Evolutionary conservation across 2,888 invertebrate species (phyloP).

Genomic region (Molanna angustata): DNA sequence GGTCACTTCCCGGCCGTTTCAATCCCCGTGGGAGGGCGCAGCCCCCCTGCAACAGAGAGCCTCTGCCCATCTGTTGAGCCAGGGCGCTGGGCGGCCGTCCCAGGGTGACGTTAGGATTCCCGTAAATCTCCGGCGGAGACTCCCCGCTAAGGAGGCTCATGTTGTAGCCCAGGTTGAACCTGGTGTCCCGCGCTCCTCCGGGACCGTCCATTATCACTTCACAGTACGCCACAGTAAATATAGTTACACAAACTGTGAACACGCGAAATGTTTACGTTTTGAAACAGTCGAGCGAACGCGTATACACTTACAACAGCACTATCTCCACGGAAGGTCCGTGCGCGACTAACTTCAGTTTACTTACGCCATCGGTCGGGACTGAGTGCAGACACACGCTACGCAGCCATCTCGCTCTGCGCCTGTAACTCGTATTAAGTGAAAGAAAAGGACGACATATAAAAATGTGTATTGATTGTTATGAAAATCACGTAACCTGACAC

Average conservation of each 20-base stretch:
- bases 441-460: slow-evolving; percentile 43
- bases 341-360: slow-evolving; percentile 56
- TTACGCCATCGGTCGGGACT: slow-evolving; percentile 46
- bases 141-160: slow-evolving; percentile 80
- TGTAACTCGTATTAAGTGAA: slow-evolving; percentile 1
- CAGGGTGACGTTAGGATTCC: slow-evolving; percentile 42
- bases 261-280: slow-evolving; percentile 46
- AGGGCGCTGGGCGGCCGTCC: slow-evolving; percentile 33
- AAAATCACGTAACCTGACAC: slow-evolving; percentile 52
- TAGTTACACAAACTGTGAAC: slow-evolving; percentile 34
- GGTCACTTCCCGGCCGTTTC: slow-evolving; percentile 67
- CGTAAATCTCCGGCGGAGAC: slow-evolving; percentile 75
- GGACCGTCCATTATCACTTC: slow-evolving; percentile 80
- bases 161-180: slow-evolving; percentile 84
- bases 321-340: slow-evolving; percentile 58
- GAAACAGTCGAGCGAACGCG: slow-evolving; percentile 56
- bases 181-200: slow-evolving; percentile 85
- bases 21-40: slow-evolving; percentile 60
- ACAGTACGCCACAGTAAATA: slow-evolving; percentile 59
- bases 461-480: slow-evolving; percentile 31
- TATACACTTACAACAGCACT: slow-evolving; percentile 35
- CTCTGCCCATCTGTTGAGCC: slow-evolving; percentile 43
- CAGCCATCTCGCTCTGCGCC: slow-evolving; percentile 30
- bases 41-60: slow-evolving; percentile 57
- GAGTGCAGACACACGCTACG: slow-evolving; percentile 42